Base-by-base conservation (phyloP, 1,140 invertebrate species). In the Monomorium pharaonis region DNA sequence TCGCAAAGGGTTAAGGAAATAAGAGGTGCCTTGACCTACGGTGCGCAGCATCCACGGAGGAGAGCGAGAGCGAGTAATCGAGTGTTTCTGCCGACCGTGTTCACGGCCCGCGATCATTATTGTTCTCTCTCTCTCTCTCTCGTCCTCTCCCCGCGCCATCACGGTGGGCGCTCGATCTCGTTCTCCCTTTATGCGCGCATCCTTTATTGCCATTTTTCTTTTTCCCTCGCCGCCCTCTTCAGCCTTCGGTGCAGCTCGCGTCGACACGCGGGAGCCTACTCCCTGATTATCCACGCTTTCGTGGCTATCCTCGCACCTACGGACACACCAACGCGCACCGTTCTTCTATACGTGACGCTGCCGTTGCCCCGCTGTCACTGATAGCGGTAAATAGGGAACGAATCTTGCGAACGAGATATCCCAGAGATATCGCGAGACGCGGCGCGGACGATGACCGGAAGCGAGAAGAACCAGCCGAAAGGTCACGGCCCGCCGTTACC, bases 271-370 rank as follows among this genome's bases (percentile, higher is more conserved):
- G 47, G 58, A 51, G 51, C 72, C 86, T 80, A 76, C 88, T 86
- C 65, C 33, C 54, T 60, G 88, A 90, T 90, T 90, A 86, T 90
- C 84, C 74, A 86, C 62, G 83, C 72, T 86, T 88, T 90, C 62
- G 37, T 81, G 58, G 16, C 56, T 51, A 88, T 76, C 7, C 30
- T 84, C 84, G 86, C n/a, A n/a, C 89, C 89, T 84, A 90, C 86
- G 72, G 65, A 30, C 42, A 12, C 70, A 7, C 37, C 33, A 5
- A 3, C 2, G 2, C 37, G 37, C 37, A 7, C 37, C 37, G 3
- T 27, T 83, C 78, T 74, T 24, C 51, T 18, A 72, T 24, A 83
- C 37, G 37, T 83, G 51, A 18, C 49, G 42, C 24, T 49, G 65
- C 30, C 37, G 62, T 21, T 27, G 49, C 24, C 14, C 24, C 14